Evolutionary conservation across 2,888 invertebrate species (phyloP).

Genomic region (Drosophila melanosoma): DNA sequence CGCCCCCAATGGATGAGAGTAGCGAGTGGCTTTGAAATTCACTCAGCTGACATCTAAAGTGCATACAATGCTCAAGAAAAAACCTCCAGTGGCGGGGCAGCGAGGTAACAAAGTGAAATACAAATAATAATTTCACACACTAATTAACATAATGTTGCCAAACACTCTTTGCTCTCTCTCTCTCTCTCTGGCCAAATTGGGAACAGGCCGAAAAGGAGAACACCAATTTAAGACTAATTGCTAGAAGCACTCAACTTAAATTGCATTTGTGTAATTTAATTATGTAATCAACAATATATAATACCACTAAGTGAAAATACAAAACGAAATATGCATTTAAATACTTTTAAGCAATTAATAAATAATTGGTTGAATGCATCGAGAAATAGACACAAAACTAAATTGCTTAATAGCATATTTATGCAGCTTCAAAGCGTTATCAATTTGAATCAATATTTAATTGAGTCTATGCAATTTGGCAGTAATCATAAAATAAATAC

Average conservation of each 20-base stretch:
- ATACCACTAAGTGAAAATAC: not conserved
- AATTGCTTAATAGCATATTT: not conserved
- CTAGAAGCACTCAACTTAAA: constrained; percentile 7
- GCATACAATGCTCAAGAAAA: constrained; percentile 9
- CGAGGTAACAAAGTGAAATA: constrained; percentile 30
- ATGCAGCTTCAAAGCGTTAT: not conserved
- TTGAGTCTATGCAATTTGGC: not conserved
- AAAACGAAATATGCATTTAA: not conserved
- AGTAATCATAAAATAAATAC: not conserved
- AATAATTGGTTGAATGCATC: not conserved
- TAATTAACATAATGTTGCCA: constrained; percentile 45
- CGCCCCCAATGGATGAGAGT: not conserved
- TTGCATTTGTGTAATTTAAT: constrained; percentile 8
- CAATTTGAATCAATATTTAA: constrained; percentile 19
- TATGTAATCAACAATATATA: not conserved
- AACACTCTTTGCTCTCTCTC: constrained; percentile 7
- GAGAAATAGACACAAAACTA: not conserved
- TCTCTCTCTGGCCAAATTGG: not conserved
- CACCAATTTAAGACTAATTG: constrained; percentile 1
- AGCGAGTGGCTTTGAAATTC: constrained; percentile 32
- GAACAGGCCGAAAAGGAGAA: not conserved
- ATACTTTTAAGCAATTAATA: not conserved
- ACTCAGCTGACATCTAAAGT: constrained; percentile 32
- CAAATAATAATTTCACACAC: constrained; percentile 48
- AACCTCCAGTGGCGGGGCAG: constrained; percentile 19